These are phyloP conservation scores for Sesamia nonagrioides DNA, from an alignment of 1,140 invertebrate species.

Conservation along the genomic window DNA sequence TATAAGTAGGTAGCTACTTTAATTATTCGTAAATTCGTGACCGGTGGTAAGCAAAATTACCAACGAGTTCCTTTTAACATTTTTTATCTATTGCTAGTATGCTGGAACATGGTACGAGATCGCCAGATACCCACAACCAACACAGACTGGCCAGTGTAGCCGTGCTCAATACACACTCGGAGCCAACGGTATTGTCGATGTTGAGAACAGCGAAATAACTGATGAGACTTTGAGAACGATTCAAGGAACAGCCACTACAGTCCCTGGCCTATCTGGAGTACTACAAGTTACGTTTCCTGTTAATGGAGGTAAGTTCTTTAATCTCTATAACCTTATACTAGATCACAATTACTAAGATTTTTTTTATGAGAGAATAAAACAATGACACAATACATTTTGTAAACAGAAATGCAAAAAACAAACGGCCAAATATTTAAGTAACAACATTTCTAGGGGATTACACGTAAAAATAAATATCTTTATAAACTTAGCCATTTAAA, in stretches of 20 bases:
- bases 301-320: not conserved
- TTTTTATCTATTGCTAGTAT: slow-evolving; percentile 70
- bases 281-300: slow-evolving; percentile 60
- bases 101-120: slow-evolving; percentile 80
- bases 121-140: slow-evolving; percentile 68
- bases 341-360: not conserved
- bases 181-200: slow-evolving; percentile 53
- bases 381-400: no score
- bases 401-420: no score
- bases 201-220: slow-evolving; percentile 59
- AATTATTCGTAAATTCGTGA: no score
- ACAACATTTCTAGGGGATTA: no score
- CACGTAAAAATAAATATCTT: no score
- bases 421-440: no score
- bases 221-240: not conserved
- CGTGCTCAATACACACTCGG: slow-evolving; percentile 63
- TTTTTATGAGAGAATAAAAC: no score
- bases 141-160: slow-evolving; percentile 63
- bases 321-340: not conserved
- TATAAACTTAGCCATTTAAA: no score
- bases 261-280: slow-evolving; percentile 62
- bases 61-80: no score
- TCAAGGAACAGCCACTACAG: slow-evolving; percentile 55
- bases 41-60: no score
- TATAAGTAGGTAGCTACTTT: no score